Evolutionary conservation across 1,140 invertebrate genomes (phyloP).

Genomic region (Amphibalanus amphitrite): DNA sequence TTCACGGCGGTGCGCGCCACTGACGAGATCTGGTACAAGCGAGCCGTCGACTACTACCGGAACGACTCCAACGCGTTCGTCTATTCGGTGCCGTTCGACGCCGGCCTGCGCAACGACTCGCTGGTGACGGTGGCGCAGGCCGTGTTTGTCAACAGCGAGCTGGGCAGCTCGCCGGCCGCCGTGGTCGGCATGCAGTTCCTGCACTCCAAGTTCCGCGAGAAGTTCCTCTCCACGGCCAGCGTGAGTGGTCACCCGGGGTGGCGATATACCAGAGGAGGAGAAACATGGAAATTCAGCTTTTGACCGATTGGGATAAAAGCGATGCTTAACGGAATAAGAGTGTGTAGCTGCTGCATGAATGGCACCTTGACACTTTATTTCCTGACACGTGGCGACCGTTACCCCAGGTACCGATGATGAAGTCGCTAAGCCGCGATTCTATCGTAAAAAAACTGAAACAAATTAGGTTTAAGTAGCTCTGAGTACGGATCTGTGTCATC

Average conservation of each 20-base stretch:
- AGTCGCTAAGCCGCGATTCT: too few relatives aligned
- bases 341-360: too few relatives aligned
- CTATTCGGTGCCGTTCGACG: conserved; percentile 74
- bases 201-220: conserved; percentile 52
- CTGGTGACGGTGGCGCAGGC: conserved; percentile 76
- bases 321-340: too few relatives aligned
- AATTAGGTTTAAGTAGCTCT: too few relatives aligned
- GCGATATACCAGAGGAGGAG: background rate
- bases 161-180: conserved; percentile 62
- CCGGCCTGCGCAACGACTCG: conserved; percentile 43
- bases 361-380: too few relatives aligned
- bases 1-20: conserved; percentile 41
- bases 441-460: too few relatives aligned
- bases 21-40: conserved; percentile 78
- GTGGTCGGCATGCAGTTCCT: conserved; percentile 79
- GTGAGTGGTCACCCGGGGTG: background rate
- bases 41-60: conserved; percentile 74
- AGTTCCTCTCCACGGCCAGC: conserved; percentile 37
- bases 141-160: conserved; percentile 60
- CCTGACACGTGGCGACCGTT: too few relatives aligned
- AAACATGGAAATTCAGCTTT: too few relatives aligned
- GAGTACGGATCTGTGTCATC: too few relatives aligned
- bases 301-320: too few relatives aligned
- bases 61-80: conserved; percentile 77
- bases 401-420: too few relatives aligned